Base-by-base conservation (phyloP, 2,797 vertebrate genomes). In the Lerista edwardsae region DNA sequence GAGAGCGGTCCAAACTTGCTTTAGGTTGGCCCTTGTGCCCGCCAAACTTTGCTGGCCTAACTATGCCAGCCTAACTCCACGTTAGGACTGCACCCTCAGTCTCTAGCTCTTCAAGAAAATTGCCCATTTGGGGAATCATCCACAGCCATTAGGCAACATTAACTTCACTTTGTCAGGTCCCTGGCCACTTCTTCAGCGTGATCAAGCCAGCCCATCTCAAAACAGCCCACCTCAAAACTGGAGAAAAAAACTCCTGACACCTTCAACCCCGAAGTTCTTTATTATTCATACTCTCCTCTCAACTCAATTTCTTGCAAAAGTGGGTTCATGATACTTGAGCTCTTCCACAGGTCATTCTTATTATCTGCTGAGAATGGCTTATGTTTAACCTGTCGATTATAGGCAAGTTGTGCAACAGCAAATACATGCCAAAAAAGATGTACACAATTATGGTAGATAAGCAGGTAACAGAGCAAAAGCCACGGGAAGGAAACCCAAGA, bases 291-390 rank as follows among this genome's bases (percentile, higher is more conserved):
- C 25, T 76, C 27, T 55, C 81, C 3, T 77, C 88, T 23, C 59
- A 82, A 75, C 83, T 83, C 74, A 81, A 82, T 64, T 81, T 82
- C 83, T 90, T 80, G 82, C 78, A 85, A 81, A 81, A 72, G 44
- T 72, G 68, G 57, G 41, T 68, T 77, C 25, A 29, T 55, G 12
- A 47, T 31, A 34, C 5, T 25, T n/a, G 44, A 76, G 31, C 14
- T 76, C 75, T 61, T 84, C 57, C 88, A 68, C 72, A 89, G 83
- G 78, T 87, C 11, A 83, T 41, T 75, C 44, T 75, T 79, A 88
- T 68, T 75, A 83, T 86, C 86, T 80, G 83, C 87, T 82, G 78
- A 82, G 79, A 12, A 25, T 74, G 62, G 39, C 17, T 3, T 69
- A 15, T 73, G 44, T 67, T 83, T 39, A 27, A 41, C 47, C 83